Evolutionary conservation across 2,797 vertebrate species (phyloP), one percentile per base, ranked within the genome.

Genomic region (Selene dorsalis): DNA sequence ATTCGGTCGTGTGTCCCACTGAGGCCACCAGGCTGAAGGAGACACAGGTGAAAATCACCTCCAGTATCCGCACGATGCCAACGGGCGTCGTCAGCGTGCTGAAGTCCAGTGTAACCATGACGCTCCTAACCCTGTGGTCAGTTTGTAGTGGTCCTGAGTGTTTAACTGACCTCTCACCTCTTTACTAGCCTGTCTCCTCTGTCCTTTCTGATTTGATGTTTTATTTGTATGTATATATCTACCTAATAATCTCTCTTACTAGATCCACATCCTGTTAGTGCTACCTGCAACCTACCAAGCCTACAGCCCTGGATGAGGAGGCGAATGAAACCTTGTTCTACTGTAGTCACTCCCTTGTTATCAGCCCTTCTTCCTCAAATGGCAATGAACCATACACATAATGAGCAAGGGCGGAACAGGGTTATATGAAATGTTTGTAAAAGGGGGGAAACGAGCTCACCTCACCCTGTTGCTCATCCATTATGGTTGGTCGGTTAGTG

Each of bases 1-100:
- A 10, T 0, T 0, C 0, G 0, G 0, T 0, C 0, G 0, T 11
- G 5, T 0, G 0, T 0, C 11, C 2, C 1, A 83, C 45, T 0
- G 93, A 94, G 0, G 95, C 95, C 82, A 93, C 95, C 90, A 97
- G 73, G 84, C 96, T 95, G 91, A 97, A 96, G 82, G 95, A 71
- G 3, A 94, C 38, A 22, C 96, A 96, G 61, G 95, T 94, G 22
- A 96, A 67, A 66, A 96, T 17, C 14, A 96, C 48, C 76, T 94
- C 94, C 0, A 93, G 80, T 20, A 96, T 69, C 10, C 96, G 93
- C 69, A 96, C 38, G 0, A 96, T 95, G 65, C 95, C 94, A 75
- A 96, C 79, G 0, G 94, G 95, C 17, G 68, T 75, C 0, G 80
- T 91, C 16, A 96, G 39, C 0, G 86, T 87, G 0, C 20, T 84